Conservation (phyloP, 2,888 invertebrate species). For the Podotricha telesiphe region DNA sequence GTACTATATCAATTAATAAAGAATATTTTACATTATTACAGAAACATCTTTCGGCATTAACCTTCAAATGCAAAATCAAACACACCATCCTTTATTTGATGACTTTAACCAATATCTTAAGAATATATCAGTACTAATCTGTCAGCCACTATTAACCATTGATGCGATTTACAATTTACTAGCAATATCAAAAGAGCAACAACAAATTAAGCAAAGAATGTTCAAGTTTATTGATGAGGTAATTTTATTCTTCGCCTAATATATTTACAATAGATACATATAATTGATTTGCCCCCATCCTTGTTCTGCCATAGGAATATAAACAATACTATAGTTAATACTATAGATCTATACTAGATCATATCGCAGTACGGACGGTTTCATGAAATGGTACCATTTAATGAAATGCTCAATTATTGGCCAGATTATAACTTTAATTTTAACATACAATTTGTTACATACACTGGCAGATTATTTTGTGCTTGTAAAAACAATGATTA, state of each 20-base stretch:
- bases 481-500: too few species aligned
- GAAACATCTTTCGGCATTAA: constrained; percentile 19
- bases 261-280: too few species aligned
- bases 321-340: too few species aligned
- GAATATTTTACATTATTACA: background rate
- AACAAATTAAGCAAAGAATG: background rate
- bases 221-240: constrained; percentile 9
- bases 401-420: too few species aligned
- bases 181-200: constrained; percentile 1
- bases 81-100: background rate
- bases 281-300: too few species aligned
- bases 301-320: too few species aligned
- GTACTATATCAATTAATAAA: background rate
- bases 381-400: too few species aligned
- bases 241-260: background rate
- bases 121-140: background rate
- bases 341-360: too few species aligned
- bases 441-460: too few species aligned
- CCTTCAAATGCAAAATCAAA: background rate
- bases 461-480: too few species aligned
- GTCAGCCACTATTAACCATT: background rate
- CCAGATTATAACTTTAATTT: too few species aligned
- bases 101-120: background rate
- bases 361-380: too few species aligned
- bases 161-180: background rate